Evolutionary conservation across 2,888 invertebrate genomes (phyloP).

Genomic region (Parascotia fuliginaria): DNA sequence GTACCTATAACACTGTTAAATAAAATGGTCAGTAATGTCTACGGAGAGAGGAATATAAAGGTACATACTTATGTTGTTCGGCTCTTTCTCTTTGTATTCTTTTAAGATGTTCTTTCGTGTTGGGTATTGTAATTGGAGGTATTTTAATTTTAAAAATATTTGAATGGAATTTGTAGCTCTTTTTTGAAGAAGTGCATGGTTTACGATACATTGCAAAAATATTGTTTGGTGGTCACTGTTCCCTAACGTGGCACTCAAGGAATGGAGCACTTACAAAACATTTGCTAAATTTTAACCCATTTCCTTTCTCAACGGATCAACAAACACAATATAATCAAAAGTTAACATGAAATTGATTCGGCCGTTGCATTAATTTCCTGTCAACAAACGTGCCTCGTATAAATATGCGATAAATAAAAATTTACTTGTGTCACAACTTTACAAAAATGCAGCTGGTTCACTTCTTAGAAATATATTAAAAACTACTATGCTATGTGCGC

Average conservation of each 20-base stretch:
- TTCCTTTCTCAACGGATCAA: background rate
- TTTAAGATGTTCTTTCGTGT: constrained; percentile 1
- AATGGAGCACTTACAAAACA: background rate
- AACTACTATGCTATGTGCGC: too few relatives aligned
- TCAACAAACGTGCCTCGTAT: constrained; percentile 65
- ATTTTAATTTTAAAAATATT: background rate
- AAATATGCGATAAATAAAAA: constrained; percentile 47
- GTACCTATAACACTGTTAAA: constrained; percentile 6
- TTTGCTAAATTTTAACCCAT: background rate
- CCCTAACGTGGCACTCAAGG: too few relatives aligned
- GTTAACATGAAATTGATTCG: constrained; percentile 42
- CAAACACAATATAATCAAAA: constrained; percentile 4
- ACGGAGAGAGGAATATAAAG: constrained; percentile 1
- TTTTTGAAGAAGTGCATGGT: background rate
- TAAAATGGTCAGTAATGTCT: constrained; percentile 9
- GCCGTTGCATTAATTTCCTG: constrained; percentile 80
- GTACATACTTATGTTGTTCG: constrained; percentile 2
- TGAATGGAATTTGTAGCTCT: background rate
- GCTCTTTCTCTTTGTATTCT: constrained; percentile 4
- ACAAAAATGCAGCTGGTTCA: background rate
- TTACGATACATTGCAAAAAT: too few relatives aligned
- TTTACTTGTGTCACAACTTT: background rate
- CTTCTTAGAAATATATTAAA: background rate
- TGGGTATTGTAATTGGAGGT: background rate
- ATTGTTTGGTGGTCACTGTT: too few relatives aligned